phyloP scores from a whole-genome alignment of 2,888 invertebrate genomes.

The Phengaris alcon region DNA sequence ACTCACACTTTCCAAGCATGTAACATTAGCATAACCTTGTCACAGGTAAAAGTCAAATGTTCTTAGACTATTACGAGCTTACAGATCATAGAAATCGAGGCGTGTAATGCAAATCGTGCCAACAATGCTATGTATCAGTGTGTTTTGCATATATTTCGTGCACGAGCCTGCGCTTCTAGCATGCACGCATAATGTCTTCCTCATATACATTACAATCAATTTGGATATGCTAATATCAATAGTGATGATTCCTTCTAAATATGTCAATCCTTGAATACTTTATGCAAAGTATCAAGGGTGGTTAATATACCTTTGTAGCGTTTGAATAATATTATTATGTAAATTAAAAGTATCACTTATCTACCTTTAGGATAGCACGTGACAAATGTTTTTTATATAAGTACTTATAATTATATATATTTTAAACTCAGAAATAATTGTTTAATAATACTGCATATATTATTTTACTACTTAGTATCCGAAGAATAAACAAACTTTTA shows the following conservation, averaged over 20 bases:
- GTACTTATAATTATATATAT: too few relatives aligned
- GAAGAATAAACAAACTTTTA: too few relatives aligned
- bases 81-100: constrained; percentile 35
- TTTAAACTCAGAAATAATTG: too few relatives aligned
- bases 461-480: too few relatives aligned
- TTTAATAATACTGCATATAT: too few relatives aligned
- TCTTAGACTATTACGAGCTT: constrained; percentile 13
- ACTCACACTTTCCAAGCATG: constrained; percentile 3
- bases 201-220: constrained; percentile 28
- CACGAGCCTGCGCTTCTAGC: constrained; percentile 39
- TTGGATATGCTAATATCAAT: constrained; percentile 30
- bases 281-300: constrained; percentile 13
- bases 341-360: neutral
- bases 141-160: constrained; percentile 46
- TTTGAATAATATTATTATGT: neutral
- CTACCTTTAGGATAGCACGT: neutral
- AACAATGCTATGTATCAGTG: constrained; percentile 34
- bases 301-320: neutral
- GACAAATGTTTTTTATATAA: neutral
- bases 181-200: constrained; percentile 31
- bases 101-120: constrained; percentile 44
- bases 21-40: constrained; percentile 27
- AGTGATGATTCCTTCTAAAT: constrained; percentile 26
- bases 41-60: constrained; percentile 29
- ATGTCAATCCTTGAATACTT: neutral